These are phyloP conservation scores for Amphimallon solstitiale DNA, from an alignment of 2,888 invertebrate species.

Conservation along the genomic window DNA sequence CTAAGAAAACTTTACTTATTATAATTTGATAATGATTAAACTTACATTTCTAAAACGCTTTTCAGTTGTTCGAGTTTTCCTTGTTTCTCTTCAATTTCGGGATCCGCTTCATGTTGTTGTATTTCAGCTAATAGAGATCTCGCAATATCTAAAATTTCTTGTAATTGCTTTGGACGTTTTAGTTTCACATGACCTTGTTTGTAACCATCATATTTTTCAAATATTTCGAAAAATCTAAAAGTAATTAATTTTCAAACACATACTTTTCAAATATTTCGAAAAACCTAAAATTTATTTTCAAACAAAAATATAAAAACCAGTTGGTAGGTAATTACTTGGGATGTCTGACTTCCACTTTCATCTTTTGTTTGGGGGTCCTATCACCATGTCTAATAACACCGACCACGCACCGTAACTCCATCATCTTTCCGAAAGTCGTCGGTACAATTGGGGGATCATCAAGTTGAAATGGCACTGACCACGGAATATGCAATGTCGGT, in stretches of 20 bases:
- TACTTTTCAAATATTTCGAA: conserved; percentile 99
- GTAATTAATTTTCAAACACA: too few species aligned
- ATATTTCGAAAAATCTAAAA: conserved; percentile 94
- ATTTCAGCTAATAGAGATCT: conserved; percentile 90
- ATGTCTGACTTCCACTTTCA: conserved; percentile 99
- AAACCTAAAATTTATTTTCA: conserved; percentile 74
- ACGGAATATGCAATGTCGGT: conserved; percentile 95
- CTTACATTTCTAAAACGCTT: conserved; percentile 98
- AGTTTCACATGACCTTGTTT: conserved; percentile 97
- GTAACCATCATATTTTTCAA: conserved; percentile 96
- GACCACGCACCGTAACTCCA: conserved; percentile 91
- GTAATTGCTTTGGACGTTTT: conserved; percentile 95
- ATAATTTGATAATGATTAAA: conserved; percentile 42
- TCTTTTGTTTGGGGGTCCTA: conserved; percentile 99
- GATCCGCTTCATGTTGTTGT: conserved; percentile 86
- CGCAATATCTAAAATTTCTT: conserved; percentile 97
- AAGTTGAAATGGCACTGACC: conserved; percentile 95
- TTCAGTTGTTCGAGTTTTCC: conserved; percentile 97
- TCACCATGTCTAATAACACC: conserved; percentile 98
- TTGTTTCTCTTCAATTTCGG: conserved; percentile 95
- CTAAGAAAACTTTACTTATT: neutral
- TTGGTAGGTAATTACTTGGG: conserved; percentile 74
- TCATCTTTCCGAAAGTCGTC: conserved; percentile 98
- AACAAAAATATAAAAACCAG: too few species aligned
- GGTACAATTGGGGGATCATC: conserved; percentile 99